Percentiles rank a stretch among this genome's conserved stretches.
phyloP scores from a whole-genome alignment of 2,888 invertebrate genomes.

The Drosophila differens region DNA sequence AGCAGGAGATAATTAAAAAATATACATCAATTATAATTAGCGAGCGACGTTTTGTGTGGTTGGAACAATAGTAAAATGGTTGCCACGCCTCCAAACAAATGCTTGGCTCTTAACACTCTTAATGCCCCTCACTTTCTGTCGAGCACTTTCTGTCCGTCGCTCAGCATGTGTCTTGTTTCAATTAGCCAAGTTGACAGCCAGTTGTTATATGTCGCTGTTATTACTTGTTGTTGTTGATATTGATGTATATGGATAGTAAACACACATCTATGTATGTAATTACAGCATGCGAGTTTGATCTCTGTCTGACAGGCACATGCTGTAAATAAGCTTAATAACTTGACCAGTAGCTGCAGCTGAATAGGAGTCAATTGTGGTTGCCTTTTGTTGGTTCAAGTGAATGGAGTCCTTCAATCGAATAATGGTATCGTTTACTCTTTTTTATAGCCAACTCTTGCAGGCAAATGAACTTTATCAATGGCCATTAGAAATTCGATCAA shows the following conservation, averaged over 20 bases:
- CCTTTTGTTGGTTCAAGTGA: constrained; percentile 37
- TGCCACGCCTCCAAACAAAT: constrained; percentile 19
- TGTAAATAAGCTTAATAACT: constrained; percentile 25
- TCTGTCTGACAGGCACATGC: constrained; percentile 55
- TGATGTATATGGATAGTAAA: constrained; percentile 30
- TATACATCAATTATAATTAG: background rate
- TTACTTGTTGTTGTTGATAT: constrained; percentile 16
- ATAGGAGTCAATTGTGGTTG: constrained; percentile 6
- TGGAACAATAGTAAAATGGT: constrained; percentile 15
- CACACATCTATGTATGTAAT: constrained; percentile 58
- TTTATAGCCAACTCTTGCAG: constrained; percentile 32
- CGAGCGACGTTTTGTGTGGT: background rate
- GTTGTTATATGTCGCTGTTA: constrained; percentile 32
- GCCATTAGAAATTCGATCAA: constrained; percentile 79
- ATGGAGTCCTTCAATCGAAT: constrained; percentile 20
- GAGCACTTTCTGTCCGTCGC: constrained; percentile 27
- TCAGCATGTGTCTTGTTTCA: constrained; percentile 63
- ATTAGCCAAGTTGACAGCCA: constrained; percentile 63
- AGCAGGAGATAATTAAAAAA: background rate
- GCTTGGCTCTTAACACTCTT: constrained; percentile 5
- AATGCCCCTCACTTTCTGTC: constrained; percentile 5
- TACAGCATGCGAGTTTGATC: constrained; percentile 75
- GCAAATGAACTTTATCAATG: constrained; percentile 72
- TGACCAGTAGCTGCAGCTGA: constrained; percentile 8
- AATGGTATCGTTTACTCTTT: constrained; percentile 59